Base-by-base conservation (phyloP, 2,113 vertebrate genomes). In the Clarias batrachus region DNA sequence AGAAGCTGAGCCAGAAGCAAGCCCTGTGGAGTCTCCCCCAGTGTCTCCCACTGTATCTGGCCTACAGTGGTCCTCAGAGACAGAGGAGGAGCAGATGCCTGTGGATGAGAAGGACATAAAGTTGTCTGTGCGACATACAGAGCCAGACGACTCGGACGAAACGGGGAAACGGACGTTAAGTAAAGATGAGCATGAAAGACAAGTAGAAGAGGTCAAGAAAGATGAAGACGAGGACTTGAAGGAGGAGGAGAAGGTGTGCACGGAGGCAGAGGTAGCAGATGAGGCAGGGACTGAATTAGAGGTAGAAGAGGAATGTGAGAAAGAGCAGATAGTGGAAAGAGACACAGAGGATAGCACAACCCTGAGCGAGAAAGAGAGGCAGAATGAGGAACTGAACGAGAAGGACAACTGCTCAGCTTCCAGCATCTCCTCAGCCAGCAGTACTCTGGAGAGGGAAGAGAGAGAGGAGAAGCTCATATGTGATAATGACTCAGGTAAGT, bases 341-440 rank as follows among this genome's bases (percentile, higher is more conserved):
- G 97, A 97, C 81, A 90, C 93, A 8, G 97, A 98, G 89, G 97
- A 97, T 85, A 92, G 93, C 86, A 92, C 93, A 65, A 91, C 96
- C 87, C 94, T 99, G 91, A 99, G 98, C 83, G 98, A 98, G 93
- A 99, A 99, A 89, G 98, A 99, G 92, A 96, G 96, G 89, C 96
- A 98, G 93, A 99, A 98, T 71, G 97, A 98, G 93, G 98, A 98
- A 90, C 95, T 99, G 94, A 99, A 99, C 37, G 98, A 99, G 92
- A 97, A 98, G 90, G 98, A 99, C 94, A 99, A 98, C 95, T 99
- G 98, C 91, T 99, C 98, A 0, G 97, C 98, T 63, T 99, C 98
- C 93, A 99, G 98, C 94, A 96, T 99, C 95, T 99, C 98, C 0
- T 99, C 98, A 78, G 96, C 97, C 86, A 99, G 97, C 92, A 99